Conservation (phyloP, 2,888 invertebrate species). For the Melanostoma mellinum region DNA sequence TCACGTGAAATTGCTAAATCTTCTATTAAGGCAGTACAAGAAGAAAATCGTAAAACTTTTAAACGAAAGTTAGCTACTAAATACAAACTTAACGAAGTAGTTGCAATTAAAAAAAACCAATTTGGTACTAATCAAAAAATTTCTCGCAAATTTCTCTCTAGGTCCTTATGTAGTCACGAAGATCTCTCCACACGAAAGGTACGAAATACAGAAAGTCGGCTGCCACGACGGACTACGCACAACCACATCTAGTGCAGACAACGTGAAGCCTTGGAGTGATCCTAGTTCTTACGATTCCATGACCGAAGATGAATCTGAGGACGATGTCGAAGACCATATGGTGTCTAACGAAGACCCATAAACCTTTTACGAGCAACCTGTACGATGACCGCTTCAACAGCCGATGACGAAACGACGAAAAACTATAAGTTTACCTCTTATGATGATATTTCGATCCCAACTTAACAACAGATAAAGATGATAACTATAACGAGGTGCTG, state of each 20-base stretch:
- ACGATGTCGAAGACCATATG: background rate
- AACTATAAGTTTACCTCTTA: background rate
- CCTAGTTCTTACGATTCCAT: background rate
- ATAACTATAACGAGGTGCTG: too few species aligned
- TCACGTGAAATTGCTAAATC: background rate
- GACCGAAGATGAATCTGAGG: background rate
- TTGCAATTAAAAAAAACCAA: slow-evolving; percentile 20
- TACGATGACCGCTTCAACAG: slow-evolving; percentile 2
- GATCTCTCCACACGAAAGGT: background rate
- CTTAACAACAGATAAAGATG: too few species aligned
- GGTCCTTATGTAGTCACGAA: slow-evolving; percentile 3
- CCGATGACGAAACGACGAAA: background rate
- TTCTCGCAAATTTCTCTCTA: slow-evolving; percentile 11
- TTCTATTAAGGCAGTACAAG: slow-evolving; percentile 1
- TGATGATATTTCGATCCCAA: too few species aligned
- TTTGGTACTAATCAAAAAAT: slow-evolving; percentile 15
- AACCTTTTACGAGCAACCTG: background rate
- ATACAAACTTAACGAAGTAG: slow-evolving; percentile 25
- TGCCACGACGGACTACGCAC: slow-evolving; percentile 19
- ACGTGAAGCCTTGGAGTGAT: slow-evolving; percentile 31
- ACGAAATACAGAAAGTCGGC: slow-evolving; percentile 15
- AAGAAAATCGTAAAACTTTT: slow-evolving; percentile 21
- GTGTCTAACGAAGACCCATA: slow-evolving; percentile 1
- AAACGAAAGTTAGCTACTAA: slow-evolving; percentile 9
- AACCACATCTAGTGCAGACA: slow-evolving; percentile 18